phyloP scores from a whole-genome alignment of 2,888 invertebrate genomes.

The Zhuqinia jingwanae region DNA sequence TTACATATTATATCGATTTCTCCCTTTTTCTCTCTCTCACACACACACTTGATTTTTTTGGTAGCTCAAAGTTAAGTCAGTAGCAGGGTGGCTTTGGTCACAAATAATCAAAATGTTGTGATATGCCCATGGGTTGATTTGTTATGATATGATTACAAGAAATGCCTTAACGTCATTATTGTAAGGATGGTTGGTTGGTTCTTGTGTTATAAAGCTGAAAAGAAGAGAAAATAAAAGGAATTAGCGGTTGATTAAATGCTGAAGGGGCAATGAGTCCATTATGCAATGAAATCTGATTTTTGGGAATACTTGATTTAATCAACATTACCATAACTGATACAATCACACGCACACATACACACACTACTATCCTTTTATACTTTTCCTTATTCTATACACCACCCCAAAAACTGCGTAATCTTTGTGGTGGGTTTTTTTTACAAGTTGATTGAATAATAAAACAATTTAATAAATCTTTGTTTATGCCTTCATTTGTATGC shows the following conservation, averaged over 20 bases:
- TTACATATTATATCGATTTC: constrained; percentile 3
- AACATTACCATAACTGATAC: constrained; percentile 66
- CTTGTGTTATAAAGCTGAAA: background rate
- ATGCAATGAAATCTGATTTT: constrained; percentile 58
- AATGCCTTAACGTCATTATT: constrained; percentile 21
- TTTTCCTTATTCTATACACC: too few species aligned
- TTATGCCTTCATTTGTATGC: too few species aligned
- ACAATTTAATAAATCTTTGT: too few species aligned
- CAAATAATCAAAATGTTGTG: constrained; percentile 70
- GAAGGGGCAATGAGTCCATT: constrained; percentile 50
- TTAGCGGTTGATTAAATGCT: constrained; percentile 42
- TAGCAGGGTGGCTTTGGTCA: constrained; percentile 50
- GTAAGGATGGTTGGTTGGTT: too few species aligned
- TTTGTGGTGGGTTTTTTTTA: too few species aligned
- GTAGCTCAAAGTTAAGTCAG: constrained; percentile 15
- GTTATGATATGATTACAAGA: constrained; percentile 28
- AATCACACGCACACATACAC: too few species aligned
- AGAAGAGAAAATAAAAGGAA: constrained; percentile 8
- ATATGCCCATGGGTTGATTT: constrained; percentile 55
- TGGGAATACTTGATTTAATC: constrained; percentile 62
- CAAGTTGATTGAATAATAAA: too few species aligned
- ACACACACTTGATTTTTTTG: constrained; percentile 9
- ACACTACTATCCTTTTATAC: too few species aligned
- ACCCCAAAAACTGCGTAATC: too few species aligned
- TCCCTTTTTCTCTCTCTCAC: constrained; percentile 33